These are phyloP conservation scores for Nomada hirtipes DNA, from an alignment of 2,888 invertebrate species.

Conservation along the genomic window DNA sequence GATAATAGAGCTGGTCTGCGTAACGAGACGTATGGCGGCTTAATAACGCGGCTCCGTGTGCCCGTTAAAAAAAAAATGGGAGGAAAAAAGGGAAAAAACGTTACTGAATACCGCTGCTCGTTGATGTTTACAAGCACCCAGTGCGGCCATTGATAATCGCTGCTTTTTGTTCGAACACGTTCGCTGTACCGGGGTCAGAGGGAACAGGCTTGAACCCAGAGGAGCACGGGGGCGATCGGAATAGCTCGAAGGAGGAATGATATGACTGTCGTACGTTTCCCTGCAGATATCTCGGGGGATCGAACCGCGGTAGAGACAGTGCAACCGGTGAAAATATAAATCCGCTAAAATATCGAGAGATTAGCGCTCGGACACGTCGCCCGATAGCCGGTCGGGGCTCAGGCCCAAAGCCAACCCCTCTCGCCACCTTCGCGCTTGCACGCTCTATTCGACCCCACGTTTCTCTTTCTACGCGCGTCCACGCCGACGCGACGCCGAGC, in stretches of 20 bases:
- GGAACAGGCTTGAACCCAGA: background rate
- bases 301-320: slow-evolving; percentile 37
- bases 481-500: background rate
- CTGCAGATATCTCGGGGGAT: slow-evolving; percentile 64
- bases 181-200: background rate
- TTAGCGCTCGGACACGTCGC: slow-evolving; percentile 80
- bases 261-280: slow-evolving; percentile 61
- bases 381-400: slow-evolving; percentile 73
- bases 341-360: slow-evolving; percentile 83
- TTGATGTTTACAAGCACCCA: background rate
- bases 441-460: background rate
- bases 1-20: slow-evolving; percentile 29
- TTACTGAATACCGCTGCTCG: background rate
- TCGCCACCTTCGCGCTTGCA: background rate
- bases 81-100: background rate
- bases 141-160: background rate
- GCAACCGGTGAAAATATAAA: slow-evolving; percentile 79
- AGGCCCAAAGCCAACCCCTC: slow-evolving; percentile 62
- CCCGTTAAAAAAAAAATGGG: background rate
- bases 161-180: background rate
- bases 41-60: slow-evolving; percentile 8
- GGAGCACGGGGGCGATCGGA: background rate
- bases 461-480: slow-evolving; percentile 3
- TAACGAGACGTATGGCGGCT: slow-evolving; percentile 36
- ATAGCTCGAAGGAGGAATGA: slow-evolving; percentile 38